Evolutionary conservation across 2,888 invertebrate species (phyloP).

Genomic region (Camponotus fellah): DNA sequence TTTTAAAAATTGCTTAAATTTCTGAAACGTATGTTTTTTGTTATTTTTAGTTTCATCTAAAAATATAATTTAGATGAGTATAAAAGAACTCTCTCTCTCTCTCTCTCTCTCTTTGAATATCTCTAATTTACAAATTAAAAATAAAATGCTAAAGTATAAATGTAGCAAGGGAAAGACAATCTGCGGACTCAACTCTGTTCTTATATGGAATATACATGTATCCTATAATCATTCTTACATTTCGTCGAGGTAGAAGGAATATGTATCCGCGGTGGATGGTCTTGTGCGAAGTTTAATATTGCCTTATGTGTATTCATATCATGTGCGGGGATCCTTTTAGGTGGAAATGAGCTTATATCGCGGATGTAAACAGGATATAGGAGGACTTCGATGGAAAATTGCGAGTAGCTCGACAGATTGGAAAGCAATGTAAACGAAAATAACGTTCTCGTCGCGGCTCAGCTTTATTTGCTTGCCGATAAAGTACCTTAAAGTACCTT

Average conservation of each 20-base stretch:
- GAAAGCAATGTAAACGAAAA: conserved; percentile 43
- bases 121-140: background rate
- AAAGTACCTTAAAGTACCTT: conserved; percentile 6
- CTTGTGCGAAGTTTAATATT: conserved; percentile 69
- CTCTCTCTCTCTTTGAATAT: no score
- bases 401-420: conserved; percentile 36
- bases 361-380: conserved; percentile 42
- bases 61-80: conserved; percentile 3
- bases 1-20: background rate
- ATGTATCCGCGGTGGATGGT: conserved; percentile 52
- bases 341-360: conserved; percentile 57
- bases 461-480: conserved; percentile 36
- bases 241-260: conserved; percentile 15
- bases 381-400: conserved; percentile 37
- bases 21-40: background rate
- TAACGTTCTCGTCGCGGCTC: conserved; percentile 13
- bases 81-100: background rate
- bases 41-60: background rate
- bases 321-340: conserved; percentile 50
- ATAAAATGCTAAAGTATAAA: background rate
- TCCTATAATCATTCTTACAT: conserved; percentile 38
- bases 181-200: background rate
- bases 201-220: conserved; percentile 17
- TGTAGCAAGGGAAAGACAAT: background rate
- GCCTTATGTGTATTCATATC: conserved; percentile 71